These are phyloP conservation scores for Aporrectodea caliginosa DNA, from an alignment of 1,140 invertebrate species.

Conservation along the genomic window DNA sequence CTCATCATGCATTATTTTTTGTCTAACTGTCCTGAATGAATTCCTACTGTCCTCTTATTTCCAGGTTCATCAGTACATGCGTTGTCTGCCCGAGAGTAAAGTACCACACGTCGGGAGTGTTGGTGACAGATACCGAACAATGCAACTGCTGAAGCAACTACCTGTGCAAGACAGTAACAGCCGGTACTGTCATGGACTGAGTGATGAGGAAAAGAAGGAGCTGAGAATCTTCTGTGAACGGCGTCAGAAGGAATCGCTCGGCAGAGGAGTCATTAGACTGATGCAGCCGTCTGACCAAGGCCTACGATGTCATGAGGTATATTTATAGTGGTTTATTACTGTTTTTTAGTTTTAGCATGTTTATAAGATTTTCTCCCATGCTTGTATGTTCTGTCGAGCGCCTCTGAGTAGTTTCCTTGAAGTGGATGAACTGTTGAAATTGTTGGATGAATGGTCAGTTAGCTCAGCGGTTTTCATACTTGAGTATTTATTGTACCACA, in stretches of 20 bases:
- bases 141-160: not conserved
- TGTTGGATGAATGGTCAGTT: too few species aligned
- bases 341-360: too few species aligned
- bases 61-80: not conserved
- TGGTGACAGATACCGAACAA: not conserved
- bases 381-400: too few species aligned
- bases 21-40: too few species aligned
- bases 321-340: too few species aligned
- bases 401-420: too few species aligned
- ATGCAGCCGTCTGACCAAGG: not conserved
- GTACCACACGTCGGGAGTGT: not conserved
- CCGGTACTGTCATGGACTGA: slow-evolving; percentile 84
- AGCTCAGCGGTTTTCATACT: too few species aligned
- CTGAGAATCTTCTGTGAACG: slow-evolving; percentile 84
- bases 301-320: not conserved
- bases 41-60: too few species aligned
- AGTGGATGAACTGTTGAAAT: too few species aligned
- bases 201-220: slow-evolving; percentile 84
- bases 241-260: slow-evolving; percentile 86
- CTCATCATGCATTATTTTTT: too few species aligned
- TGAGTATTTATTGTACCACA: too few species aligned
- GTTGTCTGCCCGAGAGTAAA: not conserved
- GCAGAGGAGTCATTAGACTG: slow-evolving; percentile 66
- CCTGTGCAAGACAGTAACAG: not conserved
- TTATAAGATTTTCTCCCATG: too few species aligned